Conservation (phyloP, 2,797 vertebrate genomes). For the Cossypha caffra region DNA sequence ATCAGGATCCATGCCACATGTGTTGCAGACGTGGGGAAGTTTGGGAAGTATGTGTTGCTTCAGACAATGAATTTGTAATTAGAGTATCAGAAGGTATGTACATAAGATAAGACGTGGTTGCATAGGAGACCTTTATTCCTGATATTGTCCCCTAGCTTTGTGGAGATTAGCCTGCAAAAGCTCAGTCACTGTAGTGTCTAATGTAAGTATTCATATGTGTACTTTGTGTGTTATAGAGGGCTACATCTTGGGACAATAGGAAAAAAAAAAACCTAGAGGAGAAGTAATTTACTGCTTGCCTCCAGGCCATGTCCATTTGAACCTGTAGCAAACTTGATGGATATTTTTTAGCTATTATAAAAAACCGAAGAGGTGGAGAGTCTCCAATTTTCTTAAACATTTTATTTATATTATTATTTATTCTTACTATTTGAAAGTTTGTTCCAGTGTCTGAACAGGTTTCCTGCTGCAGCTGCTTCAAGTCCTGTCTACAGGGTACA, state of each 20-base stretch:
- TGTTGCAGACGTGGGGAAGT: constrained; percentile 4
- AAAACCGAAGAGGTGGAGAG: neutral
- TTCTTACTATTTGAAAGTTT: neutral
- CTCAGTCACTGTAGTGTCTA: neutral
- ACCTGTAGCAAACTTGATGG: neutral
- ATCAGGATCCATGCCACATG: neutral
- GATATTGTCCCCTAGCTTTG: neutral
- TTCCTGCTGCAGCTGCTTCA: neutral
- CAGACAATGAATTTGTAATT: constrained; percentile 24
- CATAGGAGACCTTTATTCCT: neutral
- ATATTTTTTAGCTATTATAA: neutral
- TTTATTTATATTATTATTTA: neutral
- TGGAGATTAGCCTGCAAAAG: neutral
- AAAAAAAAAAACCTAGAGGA: neutral
- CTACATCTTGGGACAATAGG: neutral
- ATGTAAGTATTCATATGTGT: neutral
- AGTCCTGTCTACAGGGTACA: neutral
- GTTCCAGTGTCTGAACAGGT: neutral
- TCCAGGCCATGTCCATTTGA: neutral
- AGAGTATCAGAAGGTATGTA: constrained; percentile 33
- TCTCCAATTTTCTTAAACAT: neutral
- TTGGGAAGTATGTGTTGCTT: constrained; percentile 26
- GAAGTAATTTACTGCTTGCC: neutral
- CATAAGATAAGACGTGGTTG: neutral
- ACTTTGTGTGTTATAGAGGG: neutral